Conservation (phyloP, 2,113 vertebrate species). For the Campylomormyrus tamandua region DNA sequence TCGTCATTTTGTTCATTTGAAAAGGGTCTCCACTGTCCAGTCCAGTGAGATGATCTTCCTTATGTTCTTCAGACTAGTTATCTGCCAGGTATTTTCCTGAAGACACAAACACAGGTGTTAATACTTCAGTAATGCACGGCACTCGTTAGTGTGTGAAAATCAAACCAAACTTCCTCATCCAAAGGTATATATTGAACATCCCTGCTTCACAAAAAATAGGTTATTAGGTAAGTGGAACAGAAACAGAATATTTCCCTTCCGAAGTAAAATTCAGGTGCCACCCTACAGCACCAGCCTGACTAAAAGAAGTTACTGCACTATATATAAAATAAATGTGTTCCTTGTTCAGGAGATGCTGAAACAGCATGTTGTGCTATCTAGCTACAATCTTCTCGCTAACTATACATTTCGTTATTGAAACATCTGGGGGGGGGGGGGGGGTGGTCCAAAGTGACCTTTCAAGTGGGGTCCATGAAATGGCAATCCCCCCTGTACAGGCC, state of each 20-base stretch:
- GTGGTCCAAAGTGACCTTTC: neutral
- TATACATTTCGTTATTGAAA: neutral
- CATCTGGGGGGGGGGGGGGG: neutral
- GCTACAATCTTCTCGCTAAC: neutral
- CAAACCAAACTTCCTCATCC: neutral
- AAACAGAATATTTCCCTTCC: neutral
- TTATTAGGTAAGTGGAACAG: neutral
- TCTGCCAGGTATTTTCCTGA: conserved; percentile 94
- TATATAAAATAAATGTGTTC: neutral
- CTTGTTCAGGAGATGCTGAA: neutral
- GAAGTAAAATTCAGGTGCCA: neutral
- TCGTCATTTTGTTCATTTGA: conserved; percentile 30
- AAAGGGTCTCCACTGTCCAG: conserved; percentile 23
- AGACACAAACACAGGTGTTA: conserved; percentile 25
- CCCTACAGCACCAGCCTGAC: neutral
- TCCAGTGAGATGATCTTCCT: conserved; percentile 39
- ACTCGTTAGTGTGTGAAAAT: neutral
- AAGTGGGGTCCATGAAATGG: neutral
- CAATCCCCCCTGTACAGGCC: neutral
- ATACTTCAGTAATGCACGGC: neutral
- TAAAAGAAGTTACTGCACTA: neutral
- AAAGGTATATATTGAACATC: neutral
- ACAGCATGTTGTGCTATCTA: neutral
- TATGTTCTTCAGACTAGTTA: conserved; percentile 64
- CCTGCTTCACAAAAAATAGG: neutral